Evolutionary conservation across 2,113 vertebrate species (phyloP), one percentile per base, ranked within the genome.

Genomic region (Tachycineta bicolor): DNA sequence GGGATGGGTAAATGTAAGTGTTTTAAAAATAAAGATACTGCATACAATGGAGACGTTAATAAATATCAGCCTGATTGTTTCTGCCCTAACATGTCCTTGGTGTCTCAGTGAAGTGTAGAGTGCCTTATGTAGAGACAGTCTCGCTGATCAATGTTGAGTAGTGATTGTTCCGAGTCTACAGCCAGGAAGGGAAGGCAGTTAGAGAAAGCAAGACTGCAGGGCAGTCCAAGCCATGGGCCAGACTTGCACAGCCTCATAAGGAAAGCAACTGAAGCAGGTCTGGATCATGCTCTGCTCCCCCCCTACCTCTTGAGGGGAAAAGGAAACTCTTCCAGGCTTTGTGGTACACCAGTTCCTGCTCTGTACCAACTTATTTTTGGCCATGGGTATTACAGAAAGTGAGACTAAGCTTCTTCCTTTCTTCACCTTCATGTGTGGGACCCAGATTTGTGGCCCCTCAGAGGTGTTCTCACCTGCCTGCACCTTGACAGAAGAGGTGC

Each of bases 151-250:
- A 0, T 33, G 33, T 34, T 82, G 82, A 29, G 43, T 15, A 53
- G 39, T 3, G 3, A 12, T 50, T 0, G 0, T 53, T 74, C 2
- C 1, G 55, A 41, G 33, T 19, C 44, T 24, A 1, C 14, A 39
- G 26, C 23, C 0, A 1, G 67, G 29, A 60, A 56, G 26, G 20
- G 43, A 29, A 50, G 12, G 26, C 8, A 75, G 19, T 24, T 24
- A 8, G 34, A n/a, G 37, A 52, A 76, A 23, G 28, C 41, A 33
- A 55, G 26, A 71, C 33, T 56, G 43, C 24, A 37, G 14, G 37
- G 31, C 58, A 69, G 43, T 56, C 37, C 28, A 50, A 60, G 46
- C 28, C 34, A 8, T 0, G 4, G 56, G 34, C 29, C 33, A 19
- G 33, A 33, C 41, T 64, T 79, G 60, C 58, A 21, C 65, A 84